Conservation (phyloP, 2,113 vertebrate genomes). For the Myotis yumanensis region DNA sequence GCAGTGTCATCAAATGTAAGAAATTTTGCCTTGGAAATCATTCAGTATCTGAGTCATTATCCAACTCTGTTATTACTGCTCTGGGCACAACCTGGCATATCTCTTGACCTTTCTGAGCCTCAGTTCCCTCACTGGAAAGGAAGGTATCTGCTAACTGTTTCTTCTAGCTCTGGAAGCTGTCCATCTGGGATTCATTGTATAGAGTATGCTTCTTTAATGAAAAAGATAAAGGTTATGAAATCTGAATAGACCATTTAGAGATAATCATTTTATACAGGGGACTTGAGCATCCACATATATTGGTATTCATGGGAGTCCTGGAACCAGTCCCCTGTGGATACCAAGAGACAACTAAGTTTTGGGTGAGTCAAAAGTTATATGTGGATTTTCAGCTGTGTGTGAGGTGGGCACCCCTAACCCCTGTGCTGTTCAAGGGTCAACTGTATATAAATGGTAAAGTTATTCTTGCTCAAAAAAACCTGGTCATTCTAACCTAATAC, state of each 20-base stretch:
- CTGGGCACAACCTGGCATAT: background rate
- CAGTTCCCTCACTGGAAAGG: background rate
- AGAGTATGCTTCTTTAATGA: background rate
- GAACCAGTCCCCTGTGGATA: background rate
- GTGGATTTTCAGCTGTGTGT: background rate
- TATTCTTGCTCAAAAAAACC: background rate
- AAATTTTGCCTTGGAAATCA: background rate
- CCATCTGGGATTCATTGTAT: background rate
- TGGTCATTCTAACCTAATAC: background rate
- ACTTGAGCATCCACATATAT: background rate
- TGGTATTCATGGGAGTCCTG: background rate
- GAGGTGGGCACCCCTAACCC: background rate
- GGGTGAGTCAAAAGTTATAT: background rate
- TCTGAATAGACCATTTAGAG: background rate
- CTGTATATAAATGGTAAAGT: background rate
- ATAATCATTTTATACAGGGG: background rate
- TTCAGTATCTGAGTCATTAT: background rate
- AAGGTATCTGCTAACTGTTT: background rate
- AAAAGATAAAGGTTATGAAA: background rate
- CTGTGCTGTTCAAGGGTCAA: background rate
- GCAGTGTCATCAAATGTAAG: background rate
- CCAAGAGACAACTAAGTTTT: background rate
- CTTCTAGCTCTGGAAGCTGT: background rate
- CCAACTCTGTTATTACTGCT: background rate
- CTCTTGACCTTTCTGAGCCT: background rate